Percentiles rank a stretch among this genome's conserved stretches.
Conservation (phyloP, 2,888 invertebrate genomes). For the Pachycephus smyrnensis region DNA sequence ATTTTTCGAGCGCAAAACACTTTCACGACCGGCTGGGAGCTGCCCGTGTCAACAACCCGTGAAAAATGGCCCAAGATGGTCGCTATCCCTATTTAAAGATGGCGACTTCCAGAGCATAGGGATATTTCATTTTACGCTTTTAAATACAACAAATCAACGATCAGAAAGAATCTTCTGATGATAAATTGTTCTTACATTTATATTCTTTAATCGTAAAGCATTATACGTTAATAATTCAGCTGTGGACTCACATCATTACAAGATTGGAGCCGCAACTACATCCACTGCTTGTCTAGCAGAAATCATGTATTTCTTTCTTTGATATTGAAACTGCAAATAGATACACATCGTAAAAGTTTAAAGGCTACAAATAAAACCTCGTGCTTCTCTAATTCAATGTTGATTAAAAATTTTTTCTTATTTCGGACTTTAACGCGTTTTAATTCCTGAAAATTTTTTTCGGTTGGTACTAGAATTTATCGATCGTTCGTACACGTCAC, state of each 20-base stretch:
- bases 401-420: background rate
- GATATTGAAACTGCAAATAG: background rate
- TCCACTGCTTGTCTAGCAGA: background rate
- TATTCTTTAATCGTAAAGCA: background rate
- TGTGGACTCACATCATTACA: background rate
- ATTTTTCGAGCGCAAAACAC: conserved; percentile 50
- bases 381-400: background rate
- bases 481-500: conserved; percentile 36
- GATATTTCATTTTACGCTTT: background rate
- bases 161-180: background rate
- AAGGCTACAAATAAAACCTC: background rate
- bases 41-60: conserved; percentile 62
- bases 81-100: conserved; percentile 42
- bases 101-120: conserved; percentile 30
- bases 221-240: background rate
- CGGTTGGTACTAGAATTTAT: conserved; percentile 10
- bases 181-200: background rate
- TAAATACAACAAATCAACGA: background rate
- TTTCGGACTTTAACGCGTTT: background rate
- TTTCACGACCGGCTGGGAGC: conserved; percentile 59
- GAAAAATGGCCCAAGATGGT: conserved; percentile 59
- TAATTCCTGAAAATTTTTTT: background rate
- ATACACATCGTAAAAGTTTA: background rate
- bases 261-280: background rate
- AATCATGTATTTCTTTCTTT: background rate